Percentiles rank a stretch among this genome's conserved stretches.
Conservation (phyloP, 2,888 invertebrate species). For the Dynastes grantii region DNA sequence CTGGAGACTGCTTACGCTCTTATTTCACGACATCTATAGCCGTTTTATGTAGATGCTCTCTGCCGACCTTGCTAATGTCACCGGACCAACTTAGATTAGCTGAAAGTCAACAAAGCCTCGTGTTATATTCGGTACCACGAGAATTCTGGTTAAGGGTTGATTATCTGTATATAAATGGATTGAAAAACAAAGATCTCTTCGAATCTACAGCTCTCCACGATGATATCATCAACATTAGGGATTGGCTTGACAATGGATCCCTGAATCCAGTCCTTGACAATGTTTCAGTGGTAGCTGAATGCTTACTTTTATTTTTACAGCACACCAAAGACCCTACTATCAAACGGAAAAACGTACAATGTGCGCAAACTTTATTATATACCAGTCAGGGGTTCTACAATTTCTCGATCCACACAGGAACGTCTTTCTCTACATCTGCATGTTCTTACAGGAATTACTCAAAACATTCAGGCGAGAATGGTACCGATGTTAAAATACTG, state of each 20-base stretch:
- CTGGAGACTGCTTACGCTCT: slow-evolving; percentile 91
- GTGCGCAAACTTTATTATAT: slow-evolving; percentile 85
- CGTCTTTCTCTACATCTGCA: slow-evolving; percentile 89
- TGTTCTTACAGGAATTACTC: slow-evolving; percentile 91
- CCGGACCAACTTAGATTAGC: slow-evolving; percentile 66
- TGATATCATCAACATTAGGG: slow-evolving; percentile 88
- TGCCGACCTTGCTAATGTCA: slow-evolving; percentile 74
- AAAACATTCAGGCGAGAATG: slow-evolving; percentile 84
- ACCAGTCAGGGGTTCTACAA: slow-evolving; percentile 87
- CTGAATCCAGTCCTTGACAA: slow-evolving; percentile 88
- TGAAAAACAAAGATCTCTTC: slow-evolving; percentile 87
- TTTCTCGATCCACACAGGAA: slow-evolving; percentile 86
- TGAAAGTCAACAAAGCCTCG: slow-evolving; percentile 73
- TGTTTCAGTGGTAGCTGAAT: slow-evolving; percentile 93
- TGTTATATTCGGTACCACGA: slow-evolving; percentile 89
- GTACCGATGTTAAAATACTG: slow-evolving; percentile 87
- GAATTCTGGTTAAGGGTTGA: slow-evolving; percentile 95
- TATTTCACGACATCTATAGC: slow-evolving; percentile 95
- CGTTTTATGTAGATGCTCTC: slow-evolving; percentile 87
- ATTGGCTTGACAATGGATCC: slow-evolving; percentile 91
- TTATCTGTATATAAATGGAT: slow-evolving; percentile 88
- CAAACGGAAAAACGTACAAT: slow-evolving; percentile 86
- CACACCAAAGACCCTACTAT: slow-evolving; percentile 88
- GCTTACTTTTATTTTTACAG: slow-evolving; percentile 88
- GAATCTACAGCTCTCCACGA: slow-evolving; percentile 87